Evolutionary conservation across 2,888 invertebrate species (phyloP), one percentile per base, ranked within the genome.

Genomic region (Erannis defoliaria): DNA sequence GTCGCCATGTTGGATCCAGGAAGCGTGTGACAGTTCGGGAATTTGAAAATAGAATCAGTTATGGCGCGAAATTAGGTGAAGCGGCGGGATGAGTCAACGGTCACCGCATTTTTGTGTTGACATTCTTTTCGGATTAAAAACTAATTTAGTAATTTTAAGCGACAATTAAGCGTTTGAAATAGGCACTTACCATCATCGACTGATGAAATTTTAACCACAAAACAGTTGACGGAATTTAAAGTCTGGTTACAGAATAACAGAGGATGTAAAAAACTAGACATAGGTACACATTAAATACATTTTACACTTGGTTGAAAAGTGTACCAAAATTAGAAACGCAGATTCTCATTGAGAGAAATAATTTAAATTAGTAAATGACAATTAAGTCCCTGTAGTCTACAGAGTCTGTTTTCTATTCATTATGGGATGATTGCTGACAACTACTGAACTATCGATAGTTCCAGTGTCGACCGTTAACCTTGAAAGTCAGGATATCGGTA

Each of bases 11-110:
- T 84, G 78, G 72, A 78, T 80, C 80, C 83, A 85, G 86, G 86
- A 86, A 86, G 80, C 79, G 79, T 68, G 77, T 80, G 85, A 85
- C 86, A 84, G 73, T 77, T 76, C 74, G 76, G 31, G 78, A 78
- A 82, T 85, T 81, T 83, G 77, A 84, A 86, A 85, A 85, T 86
- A 85, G 84, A 85, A 80, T 75, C 76, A 77, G 80, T 80, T 81
- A 78, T 77, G 82, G 77, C 82, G 85, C 84, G 78, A 86, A 86
- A 84, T 85, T 85, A 73, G 84, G 86, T 85, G 85, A 85, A 78
- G 62, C 62, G 62, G 73, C 74, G 68, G 69, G 70, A 63, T 64
- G 69, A 69, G 61, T 67, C 62, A 68, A 64, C 61, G 64, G 62
- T 64, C 62, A 61, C 42, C 59, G 66, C 56, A 57, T 67, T 66